Evolutionary conservation across 2,797 vertebrate species (phyloP), one percentile per base, ranked within the genome.

Genomic region (Periophthalmus magnuspinnatus): DNA sequence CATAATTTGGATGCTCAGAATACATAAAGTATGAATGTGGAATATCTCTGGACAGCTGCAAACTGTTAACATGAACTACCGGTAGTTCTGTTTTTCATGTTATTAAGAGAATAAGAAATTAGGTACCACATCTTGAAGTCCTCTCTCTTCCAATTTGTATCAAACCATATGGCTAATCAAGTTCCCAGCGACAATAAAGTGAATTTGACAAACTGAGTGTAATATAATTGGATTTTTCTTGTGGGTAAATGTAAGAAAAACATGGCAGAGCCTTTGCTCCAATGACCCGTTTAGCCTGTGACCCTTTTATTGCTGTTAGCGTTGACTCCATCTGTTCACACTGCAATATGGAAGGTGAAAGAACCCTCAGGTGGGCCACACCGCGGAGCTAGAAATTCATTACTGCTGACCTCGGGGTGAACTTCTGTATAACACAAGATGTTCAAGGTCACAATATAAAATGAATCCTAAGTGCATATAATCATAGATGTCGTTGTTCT

Each of bases 381-480:
- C 22, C 16, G 21, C 13, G 61, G 21, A 48, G 61, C 61, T 24
- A n/a, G 21, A 47, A 47, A 24, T 24, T 63, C 61, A 64, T 73
- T 68, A 34, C 77, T 9, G n/a, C 32, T 54, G 19, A 47, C 60
- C 48, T 2, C 48, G 52, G 58, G 76, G 72, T 68, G 77, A 70
- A 50, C 22, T 72, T 68, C 68, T 68, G 34, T 54, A 2, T 77
- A 65, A 69, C 32, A 62, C 63, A n/a, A 22, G 22, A 34, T 38
- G 34, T n/a, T 22, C 69, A 0, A 21, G 65, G 71, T 71, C 72
- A 52, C 11, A 41, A 41, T 22, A 14, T 45, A 14, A 45, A 45
- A 11, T 4, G 45, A 45, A 45, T 45, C 41, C 3, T 45, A 45
- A 45, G 41, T 16, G 41, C 13, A 5, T 45, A 28, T 28, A 28